phyloP scores from a whole-genome alignment of 2,797 vertebrate genomes.

The Brotula barbata region DNA sequence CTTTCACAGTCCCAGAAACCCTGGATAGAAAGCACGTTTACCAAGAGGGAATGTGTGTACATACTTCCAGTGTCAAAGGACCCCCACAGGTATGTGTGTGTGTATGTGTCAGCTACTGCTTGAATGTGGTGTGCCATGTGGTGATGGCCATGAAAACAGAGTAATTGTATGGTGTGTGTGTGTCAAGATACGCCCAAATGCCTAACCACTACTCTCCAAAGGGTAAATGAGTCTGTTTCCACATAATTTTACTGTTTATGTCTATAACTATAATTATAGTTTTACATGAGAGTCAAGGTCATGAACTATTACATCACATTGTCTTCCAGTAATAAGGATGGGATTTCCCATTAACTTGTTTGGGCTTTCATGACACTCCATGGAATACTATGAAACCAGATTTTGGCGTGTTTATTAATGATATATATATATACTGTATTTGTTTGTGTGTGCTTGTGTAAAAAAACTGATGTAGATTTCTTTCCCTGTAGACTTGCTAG shows the following conservation, averaged over 20 bases:
- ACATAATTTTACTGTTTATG: conserved; percentile 63
- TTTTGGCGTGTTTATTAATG: background rate
- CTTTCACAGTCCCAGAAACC: conserved; percentile 97
- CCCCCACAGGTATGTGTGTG: conserved; percentile 92
- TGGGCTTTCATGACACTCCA: background rate
- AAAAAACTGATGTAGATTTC: conserved; percentile 8
- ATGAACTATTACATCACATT: conserved; percentile 35
- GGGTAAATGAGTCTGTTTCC: conserved; percentile 63
- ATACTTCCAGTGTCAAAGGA: conserved; percentile 99
- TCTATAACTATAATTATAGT: conserved; percentile 64
- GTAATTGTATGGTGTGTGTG: conserved; percentile 63
- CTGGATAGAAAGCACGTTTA: conserved; percentile 99
- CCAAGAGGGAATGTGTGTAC: conserved; percentile 99
- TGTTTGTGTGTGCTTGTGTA: background rate
- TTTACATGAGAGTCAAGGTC: conserved; percentile 38
- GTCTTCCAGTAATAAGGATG: background rate
- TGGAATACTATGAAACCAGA: background rate
- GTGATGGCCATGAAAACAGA: conserved; percentile 55
- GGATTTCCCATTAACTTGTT: background rate
- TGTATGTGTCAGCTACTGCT: conserved; percentile 10
- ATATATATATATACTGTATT: background rate
- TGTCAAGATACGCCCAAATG: conserved; percentile 54
- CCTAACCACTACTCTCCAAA: conserved; percentile 65
- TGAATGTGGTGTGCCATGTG: conserved; percentile 38
- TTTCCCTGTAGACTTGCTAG: conserved; percentile 31